Evolutionary conservation across 2,113 vertebrate genomes (phyloP), one percentile per base, ranked within the genome.

Genomic region (Polypterus senegalus): DNA sequence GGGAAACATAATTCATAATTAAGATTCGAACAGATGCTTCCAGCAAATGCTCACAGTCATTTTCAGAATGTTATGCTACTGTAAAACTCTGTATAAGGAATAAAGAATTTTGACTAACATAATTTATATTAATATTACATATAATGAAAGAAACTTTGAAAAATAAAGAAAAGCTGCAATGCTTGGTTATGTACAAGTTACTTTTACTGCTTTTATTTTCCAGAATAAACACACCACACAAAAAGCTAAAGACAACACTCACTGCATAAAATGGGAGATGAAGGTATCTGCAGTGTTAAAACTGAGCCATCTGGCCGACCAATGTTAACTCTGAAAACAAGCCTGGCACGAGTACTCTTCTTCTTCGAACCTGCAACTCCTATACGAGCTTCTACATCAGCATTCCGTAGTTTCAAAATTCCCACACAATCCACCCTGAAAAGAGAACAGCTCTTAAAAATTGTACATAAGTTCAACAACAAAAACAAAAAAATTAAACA

Each of bases 281-380:
- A 99, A 1, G 92, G 86, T 0, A 89, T 90, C 80, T 99, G 96
- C 49, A 99, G 79, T n/a, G 88, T 97, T 79, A 97, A 81, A 65
- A 88, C 76, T 2, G 95, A 92, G 66, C 96, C 95, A 60, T 98
- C 94, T 63, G 91, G 79, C 64, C 91, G 89, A 3, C 83, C 82
- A 74, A 97, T 89, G 77, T 88, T 97, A 70, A 97, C 95, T 46
- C 96, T 84, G 71, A 99, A 99, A 63, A 98, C 93, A 68, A 99
- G 83, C 60, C 96, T 86, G 60, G 94, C 95, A 1, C 95, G 92
- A 9, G 96, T 99, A 77, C 96, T 99, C 69, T 98, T 99, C 71
- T 96, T 99, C 85, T 99, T 99, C 47, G 96, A 98, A 46, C 96
- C 94, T 0, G 91, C 92, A 63, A 98, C 89, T 44, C 95, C 96